These are phyloP conservation scores for Coregonus suidteri DNA, from an alignment of 2,797 vertebrate genomes.

Conservation along the genomic window DNA sequence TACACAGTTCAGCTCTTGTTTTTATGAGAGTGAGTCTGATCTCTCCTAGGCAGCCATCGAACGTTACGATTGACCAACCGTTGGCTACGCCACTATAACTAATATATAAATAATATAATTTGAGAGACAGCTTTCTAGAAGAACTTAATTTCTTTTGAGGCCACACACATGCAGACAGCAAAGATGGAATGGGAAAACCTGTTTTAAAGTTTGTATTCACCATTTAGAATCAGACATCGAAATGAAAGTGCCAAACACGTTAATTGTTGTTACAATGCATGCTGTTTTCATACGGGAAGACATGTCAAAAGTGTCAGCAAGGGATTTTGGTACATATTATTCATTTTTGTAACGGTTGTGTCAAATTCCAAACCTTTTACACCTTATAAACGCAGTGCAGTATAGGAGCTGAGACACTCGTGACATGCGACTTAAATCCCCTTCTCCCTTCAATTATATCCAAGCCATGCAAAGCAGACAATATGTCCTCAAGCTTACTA, in stretches of 20 bases:
- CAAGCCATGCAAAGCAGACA: constrained; percentile 4
- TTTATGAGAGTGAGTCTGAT: constrained; percentile 20
- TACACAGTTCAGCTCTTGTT: no score
- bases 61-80: constrained; percentile 1
- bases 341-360: constrained; percentile 43
- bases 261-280: constrained; percentile 29
- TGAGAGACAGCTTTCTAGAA: background rate
- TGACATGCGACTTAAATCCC: no score
- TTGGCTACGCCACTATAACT: no score
- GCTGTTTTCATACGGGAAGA: constrained; percentile 25
- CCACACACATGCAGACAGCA: background rate
- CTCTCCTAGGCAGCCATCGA: constrained; percentile 52
- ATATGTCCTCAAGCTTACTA: constrained; percentile 8
- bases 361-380: constrained; percentile 42
- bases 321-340: constrained; percentile 11
- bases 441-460: background rate
- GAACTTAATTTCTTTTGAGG: constrained; percentile 23
- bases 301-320: constrained; percentile 21
- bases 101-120: no score
- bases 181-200: background rate
- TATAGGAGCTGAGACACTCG: constrained; percentile 21
- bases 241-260: constrained; percentile 69
- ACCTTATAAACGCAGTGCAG: constrained; percentile 28
- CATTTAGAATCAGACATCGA: constrained; percentile 39
- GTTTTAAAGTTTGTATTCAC: constrained; percentile 31